phyloP scores from a whole-genome alignment of 2,888 invertebrate genomes.

The Drosophila subsilvestris region DNA sequence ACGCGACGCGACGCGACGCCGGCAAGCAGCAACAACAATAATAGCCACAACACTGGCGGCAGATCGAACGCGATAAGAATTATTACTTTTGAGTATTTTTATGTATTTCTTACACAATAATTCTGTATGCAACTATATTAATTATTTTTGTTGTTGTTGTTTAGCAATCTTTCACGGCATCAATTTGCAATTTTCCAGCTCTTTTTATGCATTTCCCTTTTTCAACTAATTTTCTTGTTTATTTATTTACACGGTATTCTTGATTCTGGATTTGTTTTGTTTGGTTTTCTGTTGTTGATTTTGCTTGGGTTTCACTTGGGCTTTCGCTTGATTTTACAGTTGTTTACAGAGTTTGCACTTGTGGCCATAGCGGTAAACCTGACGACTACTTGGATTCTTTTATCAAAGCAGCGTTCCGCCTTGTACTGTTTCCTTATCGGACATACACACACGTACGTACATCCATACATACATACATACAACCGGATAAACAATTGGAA shows the following conservation, averaged over 20 bases:
- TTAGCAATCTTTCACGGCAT: slow-evolving; percentile 37
- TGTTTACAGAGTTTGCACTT: slow-evolving; percentile 17
- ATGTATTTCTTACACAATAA: slow-evolving; percentile 18
- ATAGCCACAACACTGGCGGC: slow-evolving; percentile 9
- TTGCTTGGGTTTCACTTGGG: not conserved
- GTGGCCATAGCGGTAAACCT: slow-evolving; percentile 29
- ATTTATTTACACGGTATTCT: slow-evolving; percentile 31
- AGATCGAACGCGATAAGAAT: slow-evolving; percentile 37
- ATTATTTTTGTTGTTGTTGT: slow-evolving; percentile 14
- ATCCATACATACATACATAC: not conserved
- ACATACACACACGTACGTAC: slow-evolving; percentile 7
- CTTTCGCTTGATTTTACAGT: not conserved
- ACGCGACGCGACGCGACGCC: slow-evolving; percentile 29
- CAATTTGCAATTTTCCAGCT: slow-evolving; percentile 20
- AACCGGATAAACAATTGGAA: slow-evolving; percentile 35
- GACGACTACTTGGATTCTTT: slow-evolving; percentile 34
- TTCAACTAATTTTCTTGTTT: slow-evolving; percentile 20
- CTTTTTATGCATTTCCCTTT: not conserved
- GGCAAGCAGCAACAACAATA: slow-evolving; percentile 31
- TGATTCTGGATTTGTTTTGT: slow-evolving; percentile 31
- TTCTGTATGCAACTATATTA: slow-evolving; percentile 3
- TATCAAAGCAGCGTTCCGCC: slow-evolving; percentile 37
- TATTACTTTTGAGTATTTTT: slow-evolving; percentile 9
- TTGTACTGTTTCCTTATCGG: not conserved
- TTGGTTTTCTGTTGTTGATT: slow-evolving; percentile 13